phyloP scores from a whole-genome alignment of 2,113 vertebrate species.

The Nyctereutes procyonoides region DNA sequence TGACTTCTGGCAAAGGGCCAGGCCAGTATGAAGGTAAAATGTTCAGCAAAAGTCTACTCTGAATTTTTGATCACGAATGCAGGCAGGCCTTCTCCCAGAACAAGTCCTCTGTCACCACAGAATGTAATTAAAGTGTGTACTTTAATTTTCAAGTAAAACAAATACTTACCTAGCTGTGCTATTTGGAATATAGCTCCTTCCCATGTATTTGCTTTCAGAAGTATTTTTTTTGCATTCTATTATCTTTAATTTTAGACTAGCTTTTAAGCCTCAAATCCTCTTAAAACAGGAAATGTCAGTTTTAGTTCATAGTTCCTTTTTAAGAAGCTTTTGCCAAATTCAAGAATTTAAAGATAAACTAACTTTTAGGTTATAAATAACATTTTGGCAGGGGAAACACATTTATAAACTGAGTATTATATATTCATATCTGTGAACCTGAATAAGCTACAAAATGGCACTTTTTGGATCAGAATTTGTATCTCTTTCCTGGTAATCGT shows the following conservation, averaged over 20 bases:
- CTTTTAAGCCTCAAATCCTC: constrained; percentile 26
- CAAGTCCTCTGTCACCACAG: background rate
- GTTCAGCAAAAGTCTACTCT: background rate
- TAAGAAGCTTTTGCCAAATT: constrained; percentile 55
- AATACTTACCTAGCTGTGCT: background rate
- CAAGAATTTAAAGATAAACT: constrained; percentile 48
- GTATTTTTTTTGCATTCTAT: constrained; percentile 52
- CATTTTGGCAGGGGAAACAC: constrained; percentile 37
- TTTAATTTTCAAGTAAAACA: constrained; percentile 42
- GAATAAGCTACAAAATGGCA: constrained; percentile 54
- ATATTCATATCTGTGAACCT: constrained; percentile 41
- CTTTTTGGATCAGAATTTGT: constrained; percentile 44
- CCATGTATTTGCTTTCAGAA: constrained; percentile 47
- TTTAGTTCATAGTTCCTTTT: constrained; percentile 52
- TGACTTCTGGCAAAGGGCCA: constrained; percentile 8
- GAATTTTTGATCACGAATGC: background rate
- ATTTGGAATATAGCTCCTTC: background rate
- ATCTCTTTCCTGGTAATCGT: constrained; percentile 56
- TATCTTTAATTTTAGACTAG: constrained; percentile 51
- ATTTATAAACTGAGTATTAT: constrained; percentile 42
- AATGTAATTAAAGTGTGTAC: background rate
- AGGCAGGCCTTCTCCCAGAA: background rate
- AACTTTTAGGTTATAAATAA: constrained; percentile 49
- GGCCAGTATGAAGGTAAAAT: constrained; percentile 26
- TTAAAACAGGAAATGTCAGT: constrained; percentile 49